phyloP scores from a whole-genome alignment of 2,797 vertebrate genomes.

The Myripristis murdjan region DNA sequence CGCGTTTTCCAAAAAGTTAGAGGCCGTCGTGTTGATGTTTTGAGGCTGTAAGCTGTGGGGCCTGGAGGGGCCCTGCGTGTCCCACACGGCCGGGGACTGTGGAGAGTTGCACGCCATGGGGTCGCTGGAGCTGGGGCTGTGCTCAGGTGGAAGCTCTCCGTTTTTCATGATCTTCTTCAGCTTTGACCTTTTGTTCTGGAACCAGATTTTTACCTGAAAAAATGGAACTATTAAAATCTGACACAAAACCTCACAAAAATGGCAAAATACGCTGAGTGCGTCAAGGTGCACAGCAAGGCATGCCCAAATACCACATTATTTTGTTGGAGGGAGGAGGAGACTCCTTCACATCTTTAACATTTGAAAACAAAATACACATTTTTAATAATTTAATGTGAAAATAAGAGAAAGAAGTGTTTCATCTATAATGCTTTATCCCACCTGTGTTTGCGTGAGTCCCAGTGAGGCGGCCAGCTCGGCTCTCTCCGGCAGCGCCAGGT shows the following conservation, averaged over 20 bases:
- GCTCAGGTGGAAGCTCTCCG: slow-evolving; percentile 96
- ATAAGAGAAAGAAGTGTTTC: accelerated
- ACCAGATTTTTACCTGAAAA: slow-evolving; percentile 98
- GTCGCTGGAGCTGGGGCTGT: slow-evolving; percentile 99
- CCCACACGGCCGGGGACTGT: slow-evolving; percentile 98
- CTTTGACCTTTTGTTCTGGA: slow-evolving; percentile 99
- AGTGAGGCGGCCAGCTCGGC: slow-evolving; percentile 97
- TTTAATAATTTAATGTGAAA: background rate
- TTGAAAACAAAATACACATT: background rate
- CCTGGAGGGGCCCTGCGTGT: slow-evolving; percentile 94
- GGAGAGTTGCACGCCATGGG: slow-evolving; percentile 99
- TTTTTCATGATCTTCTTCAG: slow-evolving; percentile 99
- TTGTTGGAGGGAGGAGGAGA: background rate
- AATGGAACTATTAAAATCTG: background rate
- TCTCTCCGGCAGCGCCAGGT: slow-evolving; percentile 97
- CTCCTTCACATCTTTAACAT: no score
- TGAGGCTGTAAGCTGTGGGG: slow-evolving; percentile 94
- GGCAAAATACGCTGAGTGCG: background rate
- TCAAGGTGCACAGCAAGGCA: slow-evolving; percentile 35
- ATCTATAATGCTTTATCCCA: slow-evolving; percentile 69
- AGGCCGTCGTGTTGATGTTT: slow-evolving; percentile 91
- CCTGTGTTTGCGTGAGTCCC: slow-evolving; percentile 98
- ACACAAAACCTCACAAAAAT: background rate
- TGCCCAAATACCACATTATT: background rate
- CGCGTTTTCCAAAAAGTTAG: slow-evolving; percentile 96